Evolutionary conservation across 2,888 invertebrate species (phyloP), one percentile per base, ranked within the genome.

Genomic region (Aporophyla lueneburgensis): DNA sequence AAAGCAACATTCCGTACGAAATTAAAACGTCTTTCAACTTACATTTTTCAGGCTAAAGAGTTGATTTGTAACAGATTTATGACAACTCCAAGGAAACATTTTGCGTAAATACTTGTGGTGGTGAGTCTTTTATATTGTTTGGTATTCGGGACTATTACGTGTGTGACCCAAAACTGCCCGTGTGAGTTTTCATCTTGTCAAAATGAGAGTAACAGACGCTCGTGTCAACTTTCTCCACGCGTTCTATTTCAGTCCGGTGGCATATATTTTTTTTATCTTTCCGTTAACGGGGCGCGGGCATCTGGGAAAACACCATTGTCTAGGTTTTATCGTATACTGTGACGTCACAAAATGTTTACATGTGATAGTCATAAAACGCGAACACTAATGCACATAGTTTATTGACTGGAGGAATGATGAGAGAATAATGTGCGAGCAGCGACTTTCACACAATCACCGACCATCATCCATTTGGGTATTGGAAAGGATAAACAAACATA

Each of bases 131-230:
- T 91, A 89, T 91, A 91, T 92, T 91, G 88, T 91, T 90, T 80
- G 92, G 91, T 91, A 93, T 95, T 91, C 91, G 90, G 92, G 91
- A 94, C 91, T 93, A 92, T 93, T 92, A 89, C 90, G 89, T 85
- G 93, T 80, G 85, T 94, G 96, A 96, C 96, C 96, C 90, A 95
- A 95, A 96, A 96, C 93, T 94, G 95, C 94, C 95, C 90, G 86
- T 78, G 89, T 89, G 89, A 90, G 89, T 92, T 92, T 93, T 90
- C 92, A 90, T 91, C 92, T 80, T 93, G 94, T 93, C 93, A 93
- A 82, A 89, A 86, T 81, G 87, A 90, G 89, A 88, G 91, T 89
- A 92, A 91, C 91, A 90, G 84, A 88, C 89, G 89, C 91, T 82
- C 91, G 93, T 93, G 94, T 94, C 94, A 93, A 93, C 95, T 96